Evolutionary conservation across 2,797 vertebrate species (phyloP), one percentile per base, ranked within the genome.

Genomic region (Pantherophis alleghaniensis): DNA sequence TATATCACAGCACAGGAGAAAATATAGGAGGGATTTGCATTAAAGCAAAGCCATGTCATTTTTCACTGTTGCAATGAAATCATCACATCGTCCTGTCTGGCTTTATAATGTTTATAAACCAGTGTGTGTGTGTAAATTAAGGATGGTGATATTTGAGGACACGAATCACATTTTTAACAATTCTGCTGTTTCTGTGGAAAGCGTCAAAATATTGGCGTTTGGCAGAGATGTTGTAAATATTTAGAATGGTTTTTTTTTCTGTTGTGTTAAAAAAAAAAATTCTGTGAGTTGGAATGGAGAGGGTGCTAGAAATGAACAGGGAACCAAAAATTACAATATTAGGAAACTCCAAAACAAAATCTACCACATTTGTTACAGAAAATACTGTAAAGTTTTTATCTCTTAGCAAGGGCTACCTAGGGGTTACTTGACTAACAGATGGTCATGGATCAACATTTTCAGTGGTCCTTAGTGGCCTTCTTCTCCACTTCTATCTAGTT

Each of bases 161-260:
- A 83, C 86, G 88, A 0, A 83, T 91, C 90, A 88, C 18, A 90
- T 92, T 91, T 56, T 95, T 91, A 11, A 83, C 22, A 86, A 90
- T 94, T 42, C 90, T 90, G 89, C 6, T 91, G 18, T n/a, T 92
- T 87, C 16, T 11, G 42, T 51, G n/a, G 88, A 94, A 94, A 92
- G 74, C 63, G 63, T 53, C 88, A 92, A 57, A 32, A 7, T 13
- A 91, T 94, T 55, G 95, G 63, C 60, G 90, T 94, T 92, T 90
- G 88, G 28, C 56, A 90, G 89, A 91, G 83, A 93, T 89, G 57
- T 91, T 83, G 47, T 22, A 93, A 95, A 92, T 86, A 0, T 92
- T 96, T 94, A 86, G 90, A 94, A 57, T 91, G 90, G 2, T 37
- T 37, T 37, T 90, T 56, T 93, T 28, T 63, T 28, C 95, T 93